Conservation (phyloP, 2,113 vertebrate genomes). For the Grallaria varia region DNA sequence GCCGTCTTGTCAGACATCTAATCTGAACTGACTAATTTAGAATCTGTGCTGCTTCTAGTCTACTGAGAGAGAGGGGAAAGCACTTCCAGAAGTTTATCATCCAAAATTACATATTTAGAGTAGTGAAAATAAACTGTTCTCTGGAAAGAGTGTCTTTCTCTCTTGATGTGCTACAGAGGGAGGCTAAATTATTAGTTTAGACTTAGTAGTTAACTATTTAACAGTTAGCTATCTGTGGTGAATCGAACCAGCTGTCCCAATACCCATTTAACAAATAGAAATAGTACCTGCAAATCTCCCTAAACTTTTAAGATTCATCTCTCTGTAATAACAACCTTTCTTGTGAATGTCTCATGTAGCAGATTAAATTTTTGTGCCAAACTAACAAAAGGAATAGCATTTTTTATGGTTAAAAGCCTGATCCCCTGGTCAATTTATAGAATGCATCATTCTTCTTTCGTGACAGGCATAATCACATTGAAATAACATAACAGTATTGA, state of each 20-base stretch:
- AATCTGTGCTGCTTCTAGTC: neutral
- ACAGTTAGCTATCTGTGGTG: neutral
- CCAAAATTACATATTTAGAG: neutral
- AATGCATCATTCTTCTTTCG: neutral
- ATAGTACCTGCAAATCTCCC: neutral
- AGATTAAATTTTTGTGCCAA: neutral
- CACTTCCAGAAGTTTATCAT: neutral
- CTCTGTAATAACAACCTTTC: neutral
- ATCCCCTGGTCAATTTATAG: neutral
- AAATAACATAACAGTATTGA: neutral
- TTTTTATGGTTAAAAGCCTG: neutral
- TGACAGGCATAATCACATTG: neutral
- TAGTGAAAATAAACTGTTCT: neutral
- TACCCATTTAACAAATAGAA: neutral
- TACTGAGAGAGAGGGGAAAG: neutral
- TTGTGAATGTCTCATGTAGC: neutral
- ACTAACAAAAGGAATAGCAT: neutral
- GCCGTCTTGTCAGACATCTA: neutral
- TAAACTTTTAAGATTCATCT: neutral
- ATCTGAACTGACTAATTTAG: neutral
- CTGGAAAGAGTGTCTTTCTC: neutral
- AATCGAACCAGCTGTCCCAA: neutral
- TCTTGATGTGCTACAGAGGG: neutral
- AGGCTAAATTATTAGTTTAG: neutral
- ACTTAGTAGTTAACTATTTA: neutral